Evolutionary conservation across 2,888 invertebrate genomes (phyloP).

Genomic region (Drosophila cyrtoloma): DNA sequence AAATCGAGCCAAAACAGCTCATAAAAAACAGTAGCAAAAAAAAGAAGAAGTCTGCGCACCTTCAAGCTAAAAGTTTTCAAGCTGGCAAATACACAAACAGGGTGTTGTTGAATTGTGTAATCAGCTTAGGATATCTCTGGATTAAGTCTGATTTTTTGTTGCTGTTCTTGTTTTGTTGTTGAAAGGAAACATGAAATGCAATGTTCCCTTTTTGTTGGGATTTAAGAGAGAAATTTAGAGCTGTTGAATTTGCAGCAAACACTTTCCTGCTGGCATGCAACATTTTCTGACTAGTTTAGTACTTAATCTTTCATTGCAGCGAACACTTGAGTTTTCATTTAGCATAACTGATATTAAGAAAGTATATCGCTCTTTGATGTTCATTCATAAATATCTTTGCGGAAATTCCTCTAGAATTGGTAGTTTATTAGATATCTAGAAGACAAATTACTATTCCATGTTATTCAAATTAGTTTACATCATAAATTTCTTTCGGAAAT

Average conservation of each 20-base stretch:
- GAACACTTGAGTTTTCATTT: neutral
- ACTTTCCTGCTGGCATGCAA: neutral
- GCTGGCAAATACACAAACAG: conserved; percentile 2
- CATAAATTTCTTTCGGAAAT: neutral
- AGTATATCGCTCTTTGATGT: neutral
- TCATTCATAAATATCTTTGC: neutral
- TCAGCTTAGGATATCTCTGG: neutral
- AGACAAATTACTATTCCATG: neutral
- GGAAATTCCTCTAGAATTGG: neutral
- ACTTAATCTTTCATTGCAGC: neutral
- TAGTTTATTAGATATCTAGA: neutral
- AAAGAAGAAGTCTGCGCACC: conserved; percentile 5
- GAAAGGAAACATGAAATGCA: neutral
- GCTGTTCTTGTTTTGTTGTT: neutral
- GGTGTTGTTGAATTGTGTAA: neutral
- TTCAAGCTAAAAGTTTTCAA: conserved; percentile 19
- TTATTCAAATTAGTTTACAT: neutral
- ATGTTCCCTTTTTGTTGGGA: neutral
- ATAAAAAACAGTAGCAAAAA: conserved; percentile 42
- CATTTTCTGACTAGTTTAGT: neutral
- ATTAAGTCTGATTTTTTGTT: neutral
- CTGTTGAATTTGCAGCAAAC: neutral
- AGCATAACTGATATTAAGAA: neutral
- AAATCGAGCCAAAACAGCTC: conserved; percentile 54
- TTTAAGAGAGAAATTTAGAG: neutral